Percentiles rank a stretch among this genome's conserved stretches.
Conservation (phyloP, 1,140 invertebrate genomes). For the Drosophila malerkotliana region DNA sequence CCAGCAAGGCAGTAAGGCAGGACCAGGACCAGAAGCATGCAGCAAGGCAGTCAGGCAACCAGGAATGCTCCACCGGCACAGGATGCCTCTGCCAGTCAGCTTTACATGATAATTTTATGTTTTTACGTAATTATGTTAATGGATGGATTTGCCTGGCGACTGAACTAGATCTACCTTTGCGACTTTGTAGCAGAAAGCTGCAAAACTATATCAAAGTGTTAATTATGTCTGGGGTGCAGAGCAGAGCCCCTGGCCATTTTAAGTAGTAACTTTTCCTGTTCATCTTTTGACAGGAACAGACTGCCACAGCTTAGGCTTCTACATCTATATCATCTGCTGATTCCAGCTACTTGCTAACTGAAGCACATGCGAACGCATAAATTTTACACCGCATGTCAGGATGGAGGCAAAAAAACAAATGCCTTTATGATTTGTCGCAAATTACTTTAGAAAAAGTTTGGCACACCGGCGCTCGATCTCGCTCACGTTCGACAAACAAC, state of each 20-base stretch:
- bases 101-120: conserved; percentile 78
- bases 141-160: conserved; percentile 63
- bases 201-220: conserved; percentile 80
- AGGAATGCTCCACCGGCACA: conserved; percentile 19
- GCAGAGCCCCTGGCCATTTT: conserved; percentile 20
- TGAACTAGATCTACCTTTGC: conserved; percentile 26
- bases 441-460: conserved; percentile 78
- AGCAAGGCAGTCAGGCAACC: background rate
- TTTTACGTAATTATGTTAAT: conserved; percentile 80
- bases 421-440: conserved; percentile 78
- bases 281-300: conserved; percentile 19
- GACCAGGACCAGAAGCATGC: background rate
- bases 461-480: conserved; percentile 43
- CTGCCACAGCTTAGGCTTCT: background rate
- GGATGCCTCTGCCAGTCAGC: conserved; percentile 41
- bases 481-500: conserved; percentile 74
- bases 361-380: conserved; percentile 44
- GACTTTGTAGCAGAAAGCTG: conserved; percentile 56
- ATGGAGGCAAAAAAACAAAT: conserved; percentile 26
- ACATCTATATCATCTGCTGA: background rate
- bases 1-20: conserved; percentile 39
- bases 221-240: conserved; percentile 57
- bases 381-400: conserved; percentile 36
- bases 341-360: conserved; percentile 13
- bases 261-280: conserved; percentile 38